Conservation (phyloP, 1,140 invertebrate genomes). For the Eulimnadia texana region DNA sequence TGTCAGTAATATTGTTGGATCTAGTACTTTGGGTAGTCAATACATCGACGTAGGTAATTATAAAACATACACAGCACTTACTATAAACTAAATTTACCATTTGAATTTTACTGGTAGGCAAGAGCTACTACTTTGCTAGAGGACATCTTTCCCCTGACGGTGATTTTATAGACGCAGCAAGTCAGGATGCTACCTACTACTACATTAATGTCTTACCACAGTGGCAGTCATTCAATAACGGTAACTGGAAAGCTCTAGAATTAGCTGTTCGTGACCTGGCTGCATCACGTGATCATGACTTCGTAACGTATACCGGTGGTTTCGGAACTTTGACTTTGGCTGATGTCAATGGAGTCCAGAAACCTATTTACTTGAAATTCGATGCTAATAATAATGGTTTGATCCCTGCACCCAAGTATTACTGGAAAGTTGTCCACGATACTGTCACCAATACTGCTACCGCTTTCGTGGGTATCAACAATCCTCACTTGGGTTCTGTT, state of each 20-base stretch:
- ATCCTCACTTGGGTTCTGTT: slow-evolving; percentile 23
- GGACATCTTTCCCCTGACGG: slow-evolving; percentile 24
- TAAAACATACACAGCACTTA: neutral
- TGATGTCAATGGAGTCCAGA: slow-evolving; percentile 12
- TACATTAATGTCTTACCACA: slow-evolving; percentile 24
- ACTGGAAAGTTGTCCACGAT: slow-evolving; percentile 21
- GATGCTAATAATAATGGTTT: slow-evolving; percentile 10
- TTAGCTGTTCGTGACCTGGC: slow-evolving; percentile 8
- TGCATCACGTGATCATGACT: neutral
- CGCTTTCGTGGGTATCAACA: slow-evolving; percentile 20
- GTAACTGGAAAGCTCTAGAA: slow-evolving; percentile 22
- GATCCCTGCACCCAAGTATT: slow-evolving; percentile 18
- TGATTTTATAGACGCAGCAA: slow-evolving; percentile 21
- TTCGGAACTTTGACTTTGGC: slow-evolving; percentile 11
- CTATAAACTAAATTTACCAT: neutral
- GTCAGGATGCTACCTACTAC: slow-evolving; percentile 24
- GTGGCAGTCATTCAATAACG: slow-evolving; percentile 24
- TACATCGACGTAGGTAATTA: slow-evolving; percentile 8
- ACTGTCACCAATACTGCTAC: slow-evolving; percentile 14
- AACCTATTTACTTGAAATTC: slow-evolving; percentile 8
- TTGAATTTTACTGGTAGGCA: neutral
- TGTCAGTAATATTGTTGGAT: slow-evolving; percentile 5
- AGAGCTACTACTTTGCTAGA: slow-evolving; percentile 20
- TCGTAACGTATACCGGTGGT: slow-evolving; percentile 12
- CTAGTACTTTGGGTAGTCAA: neutral